phyloP scores from a whole-genome alignment of 2,797 vertebrate species.

The Furcifer pardalis region DNA sequence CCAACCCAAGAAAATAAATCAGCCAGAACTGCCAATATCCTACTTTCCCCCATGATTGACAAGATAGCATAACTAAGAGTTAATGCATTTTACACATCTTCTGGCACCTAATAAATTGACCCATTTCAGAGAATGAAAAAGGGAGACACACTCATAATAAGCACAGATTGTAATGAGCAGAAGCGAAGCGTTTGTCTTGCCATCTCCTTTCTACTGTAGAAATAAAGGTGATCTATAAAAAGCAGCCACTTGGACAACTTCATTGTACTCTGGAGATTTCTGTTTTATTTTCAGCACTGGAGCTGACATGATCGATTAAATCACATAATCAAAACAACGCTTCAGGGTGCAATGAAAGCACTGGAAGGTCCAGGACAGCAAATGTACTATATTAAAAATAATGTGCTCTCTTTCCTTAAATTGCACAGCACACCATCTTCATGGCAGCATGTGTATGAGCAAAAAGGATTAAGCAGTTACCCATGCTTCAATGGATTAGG shows the following conservation, averaged over 20 bases:
- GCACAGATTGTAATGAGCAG: not conserved
- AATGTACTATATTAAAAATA: not conserved
- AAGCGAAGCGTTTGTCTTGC: not conserved
- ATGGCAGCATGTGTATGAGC: not conserved
- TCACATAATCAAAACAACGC: not conserved
- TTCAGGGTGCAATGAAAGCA: not conserved
- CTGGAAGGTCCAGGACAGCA: not conserved
- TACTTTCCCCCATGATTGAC: not conserved
- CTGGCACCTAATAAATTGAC: not conserved
- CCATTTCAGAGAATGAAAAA: not conserved
- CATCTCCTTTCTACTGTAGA: constrained; percentile 13
- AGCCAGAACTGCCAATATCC: not conserved
- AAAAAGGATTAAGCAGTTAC: not conserved
- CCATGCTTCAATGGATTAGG: not conserved
- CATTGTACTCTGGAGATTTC: not conserved
- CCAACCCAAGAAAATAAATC: not conserved
- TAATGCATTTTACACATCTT: not conserved
- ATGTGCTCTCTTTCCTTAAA: not conserved
- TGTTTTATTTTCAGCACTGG: constrained; percentile 17
- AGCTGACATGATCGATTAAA: constrained; percentile 17
- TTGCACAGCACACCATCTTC: not conserved
- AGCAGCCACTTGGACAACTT: not conserved
- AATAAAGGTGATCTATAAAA: constrained; percentile 26
- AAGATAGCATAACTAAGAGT: not conserved
- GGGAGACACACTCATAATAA: not conserved